Percentiles rank a stretch among this genome's conserved stretches.
These are phyloP conservation scores for Otis tarda DNA, from an alignment of 2,113 vertebrate genomes.

Conservation along the genomic window DNA sequence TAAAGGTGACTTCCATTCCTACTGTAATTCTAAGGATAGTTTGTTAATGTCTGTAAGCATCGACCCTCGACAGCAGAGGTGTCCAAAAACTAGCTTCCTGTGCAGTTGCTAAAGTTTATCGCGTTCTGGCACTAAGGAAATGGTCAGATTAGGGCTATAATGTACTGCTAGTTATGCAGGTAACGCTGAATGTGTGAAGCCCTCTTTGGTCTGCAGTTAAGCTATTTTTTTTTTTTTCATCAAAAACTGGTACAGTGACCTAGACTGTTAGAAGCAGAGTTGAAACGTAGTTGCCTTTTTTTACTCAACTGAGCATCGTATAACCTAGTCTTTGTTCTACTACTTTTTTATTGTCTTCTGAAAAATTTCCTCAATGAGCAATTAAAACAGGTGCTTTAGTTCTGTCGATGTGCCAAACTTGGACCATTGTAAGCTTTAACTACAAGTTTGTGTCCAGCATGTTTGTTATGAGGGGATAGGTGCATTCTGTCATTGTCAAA, in stretches of 20 bases:
- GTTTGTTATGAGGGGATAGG: conserved; percentile 10
- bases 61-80: background rate
- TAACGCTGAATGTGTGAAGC: conserved; percentile 20
- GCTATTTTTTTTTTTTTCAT: background rate
- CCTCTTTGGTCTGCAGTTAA: conserved; percentile 9
- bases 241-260: conserved; percentile 30
- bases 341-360: conserved; percentile 49
- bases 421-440: conserved; percentile 47
- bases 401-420: conserved; percentile 73
- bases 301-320: conserved; percentile 48
- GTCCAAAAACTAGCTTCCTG: background rate
- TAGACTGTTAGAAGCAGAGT: conserved; percentile 53
- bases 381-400: conserved; percentile 61
- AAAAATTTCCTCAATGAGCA: background rate
- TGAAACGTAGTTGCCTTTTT: conserved; percentile 67
- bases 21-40: background rate
- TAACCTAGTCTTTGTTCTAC: conserved; percentile 32
- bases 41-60: background rate
- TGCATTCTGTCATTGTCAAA: background rate
- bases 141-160: background rate
- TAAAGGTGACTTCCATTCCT: conserved; percentile 34
- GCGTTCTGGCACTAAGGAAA: conserved; percentile 32
- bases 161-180: background rate
- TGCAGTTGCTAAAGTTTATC: background rate
- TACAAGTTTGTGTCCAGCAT: background rate